Percentiles rank a stretch among this genome's conserved stretches.
phyloP scores from a whole-genome alignment of 2,888 invertebrate genomes.

The Meteorus colon region DNA sequence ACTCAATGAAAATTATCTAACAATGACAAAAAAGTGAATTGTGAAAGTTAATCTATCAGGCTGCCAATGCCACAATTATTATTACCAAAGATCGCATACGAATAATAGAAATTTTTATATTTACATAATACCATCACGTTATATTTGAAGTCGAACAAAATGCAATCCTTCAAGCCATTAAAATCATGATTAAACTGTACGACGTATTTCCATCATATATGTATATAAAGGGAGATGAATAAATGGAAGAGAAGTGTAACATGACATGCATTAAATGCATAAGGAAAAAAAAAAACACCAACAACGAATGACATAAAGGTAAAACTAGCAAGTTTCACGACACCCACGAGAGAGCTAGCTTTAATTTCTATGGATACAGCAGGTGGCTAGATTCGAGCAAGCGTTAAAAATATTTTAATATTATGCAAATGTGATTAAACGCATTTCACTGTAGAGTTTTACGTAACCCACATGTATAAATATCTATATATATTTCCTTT shows the following conservation, averaged over 20 bases:
- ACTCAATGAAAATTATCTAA: too few relatives aligned
- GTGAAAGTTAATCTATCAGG: too few relatives aligned
- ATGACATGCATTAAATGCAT: slow-evolving; percentile 6
- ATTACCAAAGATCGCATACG: too few relatives aligned
- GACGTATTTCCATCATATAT: neutral
- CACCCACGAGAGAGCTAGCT: slow-evolving; percentile 58
- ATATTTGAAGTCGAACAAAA: too few relatives aligned
- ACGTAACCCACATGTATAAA: slow-evolving; percentile 15
- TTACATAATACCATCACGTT: too few relatives aligned
- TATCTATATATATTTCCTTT: slow-evolving; percentile 18
- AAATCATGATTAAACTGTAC: neutral
- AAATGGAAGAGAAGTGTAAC: slow-evolving; percentile 5
- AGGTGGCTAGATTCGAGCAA: slow-evolving; percentile 49
- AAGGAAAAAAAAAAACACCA: slow-evolving; percentile 25
- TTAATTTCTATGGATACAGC: slow-evolving; percentile 56
- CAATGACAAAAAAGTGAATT: too few relatives aligned
- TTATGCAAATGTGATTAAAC: slow-evolving; percentile 70
- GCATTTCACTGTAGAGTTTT: slow-evolving; percentile 48
- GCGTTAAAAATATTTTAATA: slow-evolving; percentile 70
- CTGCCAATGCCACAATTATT: too few relatives aligned
- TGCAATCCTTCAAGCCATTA: neutral
- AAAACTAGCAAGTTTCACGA: slow-evolving; percentile 33
- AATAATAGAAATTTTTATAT: too few relatives aligned
- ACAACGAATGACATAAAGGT: slow-evolving; percentile 7
- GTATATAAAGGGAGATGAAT: slow-evolving; percentile 21